Base-by-base conservation (phyloP, 2,888 invertebrate genomes). In the Ennomos fuscantarius region DNA sequence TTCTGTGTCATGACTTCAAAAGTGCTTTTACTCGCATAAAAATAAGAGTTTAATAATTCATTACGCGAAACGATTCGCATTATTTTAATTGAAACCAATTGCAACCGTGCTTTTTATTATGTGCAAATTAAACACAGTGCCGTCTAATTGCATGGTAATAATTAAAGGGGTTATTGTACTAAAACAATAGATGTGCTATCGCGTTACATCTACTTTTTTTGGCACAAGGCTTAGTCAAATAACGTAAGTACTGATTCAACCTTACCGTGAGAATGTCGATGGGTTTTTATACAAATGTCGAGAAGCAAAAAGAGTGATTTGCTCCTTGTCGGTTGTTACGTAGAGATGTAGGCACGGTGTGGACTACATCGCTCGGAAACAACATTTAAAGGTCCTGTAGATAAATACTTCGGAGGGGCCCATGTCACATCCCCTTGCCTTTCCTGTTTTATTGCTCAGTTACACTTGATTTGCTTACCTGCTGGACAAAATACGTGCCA, bases 291-390 rank as follows among this genome's bases (percentile, higher is more conserved):
- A 71, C 59, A 43, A 31, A 34, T 40, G 15, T 49, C 57, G 55
- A 67, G 66, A 75, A 74, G 78, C 68, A 73, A 74, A 73, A 74
- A 74, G 74, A 76, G 79, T 84, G 81, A 81, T 82, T 79, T 69
- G 70, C 67, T 78, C 69, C 73, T 78, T 72, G 69, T 72, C 72
- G 67, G 68, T 73, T 73, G 79, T 77, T 78, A 72, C 65, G 64
- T 63, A 70, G 74, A 76, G 78, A 78, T 76, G 70, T 74, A 66
- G 67, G 70, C 73, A 24, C 24, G 24, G 6, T 6, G 6, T 46
- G 24, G 39, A 43, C 70, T 78, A 76, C 79, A 80, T 70, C 62
- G 75, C 69, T 47, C 43, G 66, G 63, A 69, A 65, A 62, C 24
- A 24, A 24, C 24, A 6, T 24, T 3, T 15, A 15, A 15, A 24